phyloP scores from a whole-genome alignment of 2,113 vertebrate species.

The Promerops cafer region DNA sequence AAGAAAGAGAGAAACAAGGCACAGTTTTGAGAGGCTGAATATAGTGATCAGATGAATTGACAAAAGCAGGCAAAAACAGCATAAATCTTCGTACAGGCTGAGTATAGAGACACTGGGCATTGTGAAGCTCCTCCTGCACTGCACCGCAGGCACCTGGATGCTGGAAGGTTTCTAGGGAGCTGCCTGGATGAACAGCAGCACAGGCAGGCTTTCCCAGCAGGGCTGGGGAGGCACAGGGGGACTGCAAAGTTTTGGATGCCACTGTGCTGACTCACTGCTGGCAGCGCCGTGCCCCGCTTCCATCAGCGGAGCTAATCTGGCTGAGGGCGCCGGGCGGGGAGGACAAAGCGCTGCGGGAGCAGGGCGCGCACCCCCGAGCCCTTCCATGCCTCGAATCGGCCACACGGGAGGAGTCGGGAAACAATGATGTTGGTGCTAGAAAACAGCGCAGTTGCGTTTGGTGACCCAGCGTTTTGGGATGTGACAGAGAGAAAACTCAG shows the following conservation, averaged over 20 bases:
- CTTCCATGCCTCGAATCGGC: background rate
- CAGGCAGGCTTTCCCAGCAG: background rate
- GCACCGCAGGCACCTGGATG: background rate
- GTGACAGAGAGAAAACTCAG: background rate
- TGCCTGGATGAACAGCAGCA: background rate
- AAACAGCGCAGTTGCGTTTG: background rate
- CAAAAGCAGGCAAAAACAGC: background rate
- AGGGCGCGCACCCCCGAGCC: fast-evolving
- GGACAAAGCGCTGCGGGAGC: background rate
- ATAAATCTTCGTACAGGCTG: background rate
- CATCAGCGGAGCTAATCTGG: background rate
- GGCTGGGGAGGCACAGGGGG: background rate
- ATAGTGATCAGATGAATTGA: background rate
- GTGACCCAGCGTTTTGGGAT: background rate
- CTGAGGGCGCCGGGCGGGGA: background rate
- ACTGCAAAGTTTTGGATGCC: background rate
- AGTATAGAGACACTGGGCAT: background rate
- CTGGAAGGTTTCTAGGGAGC: background rate
- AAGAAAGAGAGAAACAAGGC: background rate
- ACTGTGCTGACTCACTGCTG: background rate
- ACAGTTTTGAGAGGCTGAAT: background rate
- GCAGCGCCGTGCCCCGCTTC: background rate
- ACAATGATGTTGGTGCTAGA: background rate
- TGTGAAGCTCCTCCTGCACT: fast-evolving
- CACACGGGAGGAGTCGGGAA: background rate